Evolutionary conservation across 2,113 vertebrate species (phyloP).

Genomic region (Bettongia penicillata): DNA sequence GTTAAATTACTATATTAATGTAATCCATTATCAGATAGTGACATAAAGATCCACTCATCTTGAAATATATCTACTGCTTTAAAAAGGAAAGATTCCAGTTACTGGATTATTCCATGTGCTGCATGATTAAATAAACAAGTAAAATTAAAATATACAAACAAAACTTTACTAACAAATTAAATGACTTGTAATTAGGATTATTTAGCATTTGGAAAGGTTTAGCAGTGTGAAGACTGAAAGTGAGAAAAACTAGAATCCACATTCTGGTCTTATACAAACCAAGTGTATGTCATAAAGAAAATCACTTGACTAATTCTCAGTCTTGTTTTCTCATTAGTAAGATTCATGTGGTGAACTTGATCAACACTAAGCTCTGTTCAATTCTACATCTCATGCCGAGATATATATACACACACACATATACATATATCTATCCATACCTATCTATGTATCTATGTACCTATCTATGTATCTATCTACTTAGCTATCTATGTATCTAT

Average conservation of each 20-base stretch:
- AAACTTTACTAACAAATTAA: not conserved
- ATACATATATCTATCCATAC: too few relatives aligned
- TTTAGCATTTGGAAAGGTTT: not conserved
- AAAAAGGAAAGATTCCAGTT: not conserved
- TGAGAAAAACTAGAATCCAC: not conserved
- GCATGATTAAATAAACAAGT: not conserved
- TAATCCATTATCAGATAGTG: not conserved
- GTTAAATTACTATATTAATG: not conserved
- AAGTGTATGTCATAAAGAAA: not conserved
- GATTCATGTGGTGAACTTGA: too few relatives aligned
- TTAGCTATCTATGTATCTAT: too few relatives aligned
- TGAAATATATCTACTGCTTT: not conserved
- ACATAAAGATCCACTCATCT: not conserved
- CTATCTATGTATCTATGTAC: too few relatives aligned
- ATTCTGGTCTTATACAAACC: not conserved
- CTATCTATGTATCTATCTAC: too few relatives aligned
- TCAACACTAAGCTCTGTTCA: too few relatives aligned
- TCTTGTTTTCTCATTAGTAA: too few relatives aligned
- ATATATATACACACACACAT: too few relatives aligned
- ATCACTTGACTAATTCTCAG: not conserved
- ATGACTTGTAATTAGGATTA: not conserved
- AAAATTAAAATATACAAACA: not conserved
- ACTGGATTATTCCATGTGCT: not conserved
- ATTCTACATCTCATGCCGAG: too few relatives aligned
- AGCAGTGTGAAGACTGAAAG: not conserved